Percentiles rank a stretch among this genome's conserved stretches.
Evolutionary conservation across 2,888 invertebrate genomes (phyloP).

Genomic region (Drosophila lutescens): DNA sequence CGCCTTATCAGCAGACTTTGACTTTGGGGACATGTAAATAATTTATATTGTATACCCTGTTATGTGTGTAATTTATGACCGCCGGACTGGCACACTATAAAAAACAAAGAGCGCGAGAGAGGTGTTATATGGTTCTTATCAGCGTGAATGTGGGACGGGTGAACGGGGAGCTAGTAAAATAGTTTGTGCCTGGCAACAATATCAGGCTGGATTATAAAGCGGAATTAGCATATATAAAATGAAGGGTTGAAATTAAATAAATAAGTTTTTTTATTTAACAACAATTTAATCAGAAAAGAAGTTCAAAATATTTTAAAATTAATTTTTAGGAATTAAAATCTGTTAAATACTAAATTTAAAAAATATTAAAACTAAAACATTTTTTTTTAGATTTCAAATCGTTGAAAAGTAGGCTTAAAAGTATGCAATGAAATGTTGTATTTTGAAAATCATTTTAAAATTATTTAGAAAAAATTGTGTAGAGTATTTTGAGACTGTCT

Average conservation of each 20-base stretch:
- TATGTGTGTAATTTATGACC: slow-evolving; percentile 73
- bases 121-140: slow-evolving; percentile 62
- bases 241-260: not conserved
- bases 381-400: not conserved
- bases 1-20: slow-evolving; percentile 70
- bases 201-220: not conserved
- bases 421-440: not conserved
- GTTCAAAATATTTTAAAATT: too few relatives aligned
- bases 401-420: not conserved
- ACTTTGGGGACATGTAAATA: slow-evolving; percentile 78
- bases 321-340: too few relatives aligned
- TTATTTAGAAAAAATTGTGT: not conserved
- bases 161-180: slow-evolving; percentile 11
- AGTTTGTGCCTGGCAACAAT: slow-evolving; percentile 29
- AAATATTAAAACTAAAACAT: too few relatives aligned
- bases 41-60: slow-evolving; percentile 75
- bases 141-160: slow-evolving; percentile 31
- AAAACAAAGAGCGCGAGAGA: slow-evolving; percentile 39
- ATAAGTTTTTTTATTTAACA: too few relatives aligned
- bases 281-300: too few relatives aligned
- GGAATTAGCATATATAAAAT: slow-evolving; percentile 8
- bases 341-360: too few relatives aligned
- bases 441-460: not conserved
- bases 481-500: not conserved
- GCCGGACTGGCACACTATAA: slow-evolving; percentile 40